Base-by-base conservation (phyloP, 1,140 invertebrate genomes). In the Drosophila melanica region DNA sequence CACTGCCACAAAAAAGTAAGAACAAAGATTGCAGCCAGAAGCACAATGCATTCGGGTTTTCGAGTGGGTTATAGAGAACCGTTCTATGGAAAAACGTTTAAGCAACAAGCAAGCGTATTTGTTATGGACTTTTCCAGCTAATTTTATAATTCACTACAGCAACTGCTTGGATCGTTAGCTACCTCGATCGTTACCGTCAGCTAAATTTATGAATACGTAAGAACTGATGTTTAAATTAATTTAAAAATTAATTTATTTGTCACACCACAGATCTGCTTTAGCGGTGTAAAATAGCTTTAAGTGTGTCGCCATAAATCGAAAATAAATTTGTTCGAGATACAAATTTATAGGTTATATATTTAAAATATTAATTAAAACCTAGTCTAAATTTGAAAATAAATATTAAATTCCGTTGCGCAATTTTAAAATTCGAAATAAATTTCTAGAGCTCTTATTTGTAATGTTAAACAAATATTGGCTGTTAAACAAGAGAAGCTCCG, bases 11-110 rank as follows among this genome's bases (percentile, higher is more conserved):
- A 23, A 37, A 11, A 10, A 35, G 20, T 23, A 23, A 23, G 33
- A 35, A 9, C 12, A 47, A n/a, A 65, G 58, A 60, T 53, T 65
- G 41, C 27, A 45, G 44, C 51, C 11, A 55, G 39, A 35, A 1
- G 30, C 39, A 54, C 62, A 30, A n/a, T 23, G 8, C 11, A 35
- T 35, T 7, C 33, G 7, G 27, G 14, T 18, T 11, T 11, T 23
- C 33, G 66, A 35, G 18, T 53, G 57, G 35, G 55, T 39, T 60
- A 44, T 41, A 30, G 45, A 27, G 47, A 39, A 48, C n/a, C 30
- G 37, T 73, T 73, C 54, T 55, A 23, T 45, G 48, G 41, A 73
- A 73, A 72, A 73, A 39, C 64, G 48, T 47, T 73, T 57, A 60
- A 59, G 27, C 18, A 30, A 65, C 18, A 20, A 7, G 41, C 16